A percentile compares a stretch with the other conserved stretches of the same genome.
Evolutionary conservation across 1,140 invertebrate species (phyloP).

Genomic region (Zaprionus nigranus): DNA sequence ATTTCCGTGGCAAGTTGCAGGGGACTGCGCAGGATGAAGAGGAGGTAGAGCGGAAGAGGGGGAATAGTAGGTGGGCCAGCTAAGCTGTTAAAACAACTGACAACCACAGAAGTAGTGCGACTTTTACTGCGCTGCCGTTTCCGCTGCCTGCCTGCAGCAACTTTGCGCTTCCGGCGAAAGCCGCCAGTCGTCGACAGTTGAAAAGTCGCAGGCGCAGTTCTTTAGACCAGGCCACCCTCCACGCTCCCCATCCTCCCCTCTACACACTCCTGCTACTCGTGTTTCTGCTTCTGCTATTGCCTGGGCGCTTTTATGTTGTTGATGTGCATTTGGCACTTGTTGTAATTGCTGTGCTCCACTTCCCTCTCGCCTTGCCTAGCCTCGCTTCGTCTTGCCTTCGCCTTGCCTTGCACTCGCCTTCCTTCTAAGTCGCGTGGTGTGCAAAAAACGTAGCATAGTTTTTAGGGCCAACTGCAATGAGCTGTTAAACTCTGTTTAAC

Average conservation of each 20-base stretch:
- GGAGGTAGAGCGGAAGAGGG: neutral
- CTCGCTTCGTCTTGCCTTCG: neutral
- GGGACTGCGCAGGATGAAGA: neutral
- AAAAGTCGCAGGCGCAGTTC: slow-evolving; percentile 61
- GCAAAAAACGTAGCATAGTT: slow-evolving; percentile 17
- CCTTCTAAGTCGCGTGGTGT: slow-evolving; percentile 36
- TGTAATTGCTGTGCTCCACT: slow-evolving; percentile 66
- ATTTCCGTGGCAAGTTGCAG: slow-evolving; percentile 69
- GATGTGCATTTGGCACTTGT: slow-evolving; percentile 82
- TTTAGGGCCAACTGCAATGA: slow-evolving; percentile 32
- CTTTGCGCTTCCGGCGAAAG: slow-evolving; percentile 81
- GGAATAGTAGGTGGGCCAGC: slow-evolving; percentile 21
- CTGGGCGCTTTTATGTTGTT: slow-evolving; percentile 56
- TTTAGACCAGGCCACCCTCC: slow-evolving; percentile 17
- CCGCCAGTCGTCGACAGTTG: slow-evolving; percentile 77
- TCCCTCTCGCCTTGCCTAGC: no score
- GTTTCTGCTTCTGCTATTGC: slow-evolving; percentile 10
- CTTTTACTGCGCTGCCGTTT: slow-evolving; percentile 79
- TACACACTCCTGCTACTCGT: neutral
- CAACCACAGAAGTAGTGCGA: slow-evolving; percentile 81
- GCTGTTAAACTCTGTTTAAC: slow-evolving; percentile 69
- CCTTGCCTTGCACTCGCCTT: neutral
- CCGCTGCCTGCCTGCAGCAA: slow-evolving; percentile 65
- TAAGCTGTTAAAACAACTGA: slow-evolving; percentile 82
- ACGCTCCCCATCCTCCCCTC: neutral